Evolutionary conservation across 2,113 vertebrate species (phyloP).

Genomic region (Gobiocypris rarus): DNA sequence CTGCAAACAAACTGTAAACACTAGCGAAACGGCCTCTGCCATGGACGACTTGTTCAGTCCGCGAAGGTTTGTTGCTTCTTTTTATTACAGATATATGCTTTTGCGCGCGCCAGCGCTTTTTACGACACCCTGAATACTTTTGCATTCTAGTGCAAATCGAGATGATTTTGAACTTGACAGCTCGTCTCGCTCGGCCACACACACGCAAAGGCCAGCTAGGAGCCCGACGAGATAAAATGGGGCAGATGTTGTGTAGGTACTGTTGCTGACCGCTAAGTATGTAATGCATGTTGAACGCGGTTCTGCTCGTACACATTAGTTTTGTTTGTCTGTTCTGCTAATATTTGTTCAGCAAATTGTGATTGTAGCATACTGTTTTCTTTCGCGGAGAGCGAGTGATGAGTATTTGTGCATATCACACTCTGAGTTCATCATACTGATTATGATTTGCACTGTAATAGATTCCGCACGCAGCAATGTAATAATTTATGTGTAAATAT

Average conservation of each 20-base stretch:
- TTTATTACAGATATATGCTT: conserved; percentile 47
- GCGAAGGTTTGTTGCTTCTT: conserved; percentile 89
- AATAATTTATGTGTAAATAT: conserved; percentile 71
- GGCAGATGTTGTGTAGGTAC: conserved; percentile 1
- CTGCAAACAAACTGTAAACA: conserved; percentile 77
- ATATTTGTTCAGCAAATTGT: conserved; percentile 21
- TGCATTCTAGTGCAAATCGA: conserved; percentile 53
- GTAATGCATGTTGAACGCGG: background rate
- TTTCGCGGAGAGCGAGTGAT: background rate
- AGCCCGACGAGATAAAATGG: conserved; percentile 20
- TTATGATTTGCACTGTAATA: background rate
- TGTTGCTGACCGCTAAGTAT: background rate
- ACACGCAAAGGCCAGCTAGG: conserved; percentile 46
- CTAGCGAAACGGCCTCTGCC: conserved; percentile 78
- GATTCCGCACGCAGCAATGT: background rate
- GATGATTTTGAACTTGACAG: conserved; percentile 61
- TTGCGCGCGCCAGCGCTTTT: conserved; percentile 21
- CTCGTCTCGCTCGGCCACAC: conserved; percentile 58
- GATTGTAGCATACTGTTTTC: conserved; percentile 1
- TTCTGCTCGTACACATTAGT: background rate
- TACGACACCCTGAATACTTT: conserved; percentile 46
- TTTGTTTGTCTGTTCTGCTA: conserved; percentile 34
- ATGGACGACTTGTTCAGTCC: conserved; percentile 96
- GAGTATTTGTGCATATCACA: background rate
- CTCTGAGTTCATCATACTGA: background rate